Percentiles rank a stretch among this genome's conserved stretches.
Evolutionary conservation across 2,797 vertebrate species (phyloP).

Genomic region (Alcedo quadribrachys): DNA sequence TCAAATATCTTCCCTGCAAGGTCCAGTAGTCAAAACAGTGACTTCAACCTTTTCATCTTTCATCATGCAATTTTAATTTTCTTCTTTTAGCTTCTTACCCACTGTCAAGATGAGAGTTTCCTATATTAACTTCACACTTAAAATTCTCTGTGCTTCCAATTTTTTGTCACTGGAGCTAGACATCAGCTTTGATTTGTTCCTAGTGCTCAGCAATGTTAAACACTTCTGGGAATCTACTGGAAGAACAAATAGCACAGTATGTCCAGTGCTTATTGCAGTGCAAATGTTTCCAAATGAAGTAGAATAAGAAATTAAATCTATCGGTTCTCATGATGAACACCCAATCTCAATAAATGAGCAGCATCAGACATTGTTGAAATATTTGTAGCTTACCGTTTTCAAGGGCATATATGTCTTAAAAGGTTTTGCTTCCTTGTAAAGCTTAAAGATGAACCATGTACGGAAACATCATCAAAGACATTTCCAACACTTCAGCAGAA

Average conservation of each 20-base stretch:
- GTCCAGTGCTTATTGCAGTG: not conserved
- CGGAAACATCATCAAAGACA: not conserved
- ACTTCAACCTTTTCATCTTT: constrained; percentile 65
- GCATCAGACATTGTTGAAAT: not conserved
- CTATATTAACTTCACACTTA: constrained; percentile 20
- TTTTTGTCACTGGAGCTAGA: constrained; percentile 2
- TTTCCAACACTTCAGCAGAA: not conserved
- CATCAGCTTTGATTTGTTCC: not conserved
- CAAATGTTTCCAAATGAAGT: not conserved
- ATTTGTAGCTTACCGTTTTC: not conserved
- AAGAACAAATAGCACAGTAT: not conserved
- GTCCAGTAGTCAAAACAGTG: constrained; percentile 57
- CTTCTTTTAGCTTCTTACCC: constrained; percentile 25
- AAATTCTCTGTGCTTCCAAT: not conserved
- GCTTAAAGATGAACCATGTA: not conserved
- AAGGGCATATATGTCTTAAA: not conserved
- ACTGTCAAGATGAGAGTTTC: constrained; percentile 28
- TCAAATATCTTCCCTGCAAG: constrained; percentile 38
- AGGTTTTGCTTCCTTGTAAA: not conserved
- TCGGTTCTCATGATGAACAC: not conserved
- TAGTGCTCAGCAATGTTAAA: not conserved
- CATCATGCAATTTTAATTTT: constrained; percentile 65
- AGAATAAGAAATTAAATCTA: not conserved
- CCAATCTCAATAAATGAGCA: accelerated
- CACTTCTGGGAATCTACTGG: not conserved